These are phyloP conservation scores for Aelia acuminata DNA, from an alignment of 2,888 invertebrate species.

Conservation along the genomic window DNA sequence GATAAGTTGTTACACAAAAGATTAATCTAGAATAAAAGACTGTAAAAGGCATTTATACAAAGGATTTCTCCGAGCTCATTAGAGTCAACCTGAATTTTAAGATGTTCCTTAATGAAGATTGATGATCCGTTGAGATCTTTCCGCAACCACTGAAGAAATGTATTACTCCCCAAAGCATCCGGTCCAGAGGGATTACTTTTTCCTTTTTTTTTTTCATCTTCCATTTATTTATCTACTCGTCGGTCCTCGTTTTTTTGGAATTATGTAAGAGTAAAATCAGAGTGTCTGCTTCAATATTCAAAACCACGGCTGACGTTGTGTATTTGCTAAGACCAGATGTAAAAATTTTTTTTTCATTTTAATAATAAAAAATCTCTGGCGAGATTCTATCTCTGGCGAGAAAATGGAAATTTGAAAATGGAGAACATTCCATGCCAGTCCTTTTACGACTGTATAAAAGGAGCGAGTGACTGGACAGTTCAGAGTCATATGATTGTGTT, in stretches of 20 bases:
- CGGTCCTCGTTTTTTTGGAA: background rate
- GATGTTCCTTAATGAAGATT: background rate
- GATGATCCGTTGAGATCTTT: background rate
- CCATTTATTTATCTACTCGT: background rate
- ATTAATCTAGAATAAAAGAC: background rate
- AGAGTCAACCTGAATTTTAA: background rate
- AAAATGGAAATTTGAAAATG: too few relatives aligned
- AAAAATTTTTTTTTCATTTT: too few relatives aligned
- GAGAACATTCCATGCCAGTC: too few relatives aligned
- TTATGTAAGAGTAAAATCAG: background rate
- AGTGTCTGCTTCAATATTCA: background rate
- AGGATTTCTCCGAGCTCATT: background rate
- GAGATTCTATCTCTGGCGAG: too few relatives aligned
- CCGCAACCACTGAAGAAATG: background rate
- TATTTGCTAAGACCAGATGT: too few relatives aligned
- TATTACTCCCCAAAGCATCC: background rate
- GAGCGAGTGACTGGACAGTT: too few relatives aligned
- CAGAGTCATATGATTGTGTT: too few relatives aligned
- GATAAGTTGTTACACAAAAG: background rate
- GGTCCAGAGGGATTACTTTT: background rate
- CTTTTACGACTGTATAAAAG: too few relatives aligned
- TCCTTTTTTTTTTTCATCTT: conserved; percentile 1
- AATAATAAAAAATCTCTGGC: too few relatives aligned
- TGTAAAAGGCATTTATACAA: background rate
- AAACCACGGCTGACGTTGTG: background rate